Conservation (phyloP, 2,113 vertebrate species). For the Saiga tatarica region DNA sequence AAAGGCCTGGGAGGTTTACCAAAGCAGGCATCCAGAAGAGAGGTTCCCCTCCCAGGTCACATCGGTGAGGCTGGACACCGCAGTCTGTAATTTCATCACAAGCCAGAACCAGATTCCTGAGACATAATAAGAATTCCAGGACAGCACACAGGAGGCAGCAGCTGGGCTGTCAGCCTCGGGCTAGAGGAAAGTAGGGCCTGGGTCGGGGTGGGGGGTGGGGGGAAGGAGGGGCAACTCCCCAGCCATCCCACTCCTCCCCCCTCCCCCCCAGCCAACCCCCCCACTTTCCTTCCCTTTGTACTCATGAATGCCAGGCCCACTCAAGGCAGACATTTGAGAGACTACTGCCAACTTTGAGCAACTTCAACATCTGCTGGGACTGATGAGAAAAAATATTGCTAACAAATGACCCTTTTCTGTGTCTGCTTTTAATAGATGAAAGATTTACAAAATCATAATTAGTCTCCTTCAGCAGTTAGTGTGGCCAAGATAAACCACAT, state of each 20-base stretch:
- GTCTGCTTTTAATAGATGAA: neutral
- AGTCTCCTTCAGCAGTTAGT: neutral
- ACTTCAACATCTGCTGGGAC: neutral
- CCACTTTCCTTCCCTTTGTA: neutral
- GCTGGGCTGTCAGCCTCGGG: neutral
- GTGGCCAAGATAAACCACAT: neutral
- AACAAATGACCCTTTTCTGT: neutral
- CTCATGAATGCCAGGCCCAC: neutral
- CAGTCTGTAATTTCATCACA: constrained; percentile 42
- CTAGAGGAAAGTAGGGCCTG: neutral
- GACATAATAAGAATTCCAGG: constrained; percentile 55
- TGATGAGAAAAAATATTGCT: neutral
- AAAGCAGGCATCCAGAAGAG: constrained; percentile 44
- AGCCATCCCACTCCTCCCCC: neutral
- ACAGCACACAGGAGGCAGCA: neutral
- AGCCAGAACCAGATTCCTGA: constrained; percentile 11
- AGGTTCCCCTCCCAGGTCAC: constrained; percentile 47
- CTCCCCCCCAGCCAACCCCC: rapidly evolving
- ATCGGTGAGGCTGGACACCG: neutral
- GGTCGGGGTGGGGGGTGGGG: rapidly evolving
- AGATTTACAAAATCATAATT: neutral
- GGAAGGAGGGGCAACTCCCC: too few species aligned
- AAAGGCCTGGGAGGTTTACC: constrained; percentile 28
- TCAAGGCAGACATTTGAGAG: neutral
- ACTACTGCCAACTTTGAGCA: neutral